Evolutionary conservation across 2,113 vertebrate species (phyloP).

Genomic region (Crocuta crocuta): DNA sequence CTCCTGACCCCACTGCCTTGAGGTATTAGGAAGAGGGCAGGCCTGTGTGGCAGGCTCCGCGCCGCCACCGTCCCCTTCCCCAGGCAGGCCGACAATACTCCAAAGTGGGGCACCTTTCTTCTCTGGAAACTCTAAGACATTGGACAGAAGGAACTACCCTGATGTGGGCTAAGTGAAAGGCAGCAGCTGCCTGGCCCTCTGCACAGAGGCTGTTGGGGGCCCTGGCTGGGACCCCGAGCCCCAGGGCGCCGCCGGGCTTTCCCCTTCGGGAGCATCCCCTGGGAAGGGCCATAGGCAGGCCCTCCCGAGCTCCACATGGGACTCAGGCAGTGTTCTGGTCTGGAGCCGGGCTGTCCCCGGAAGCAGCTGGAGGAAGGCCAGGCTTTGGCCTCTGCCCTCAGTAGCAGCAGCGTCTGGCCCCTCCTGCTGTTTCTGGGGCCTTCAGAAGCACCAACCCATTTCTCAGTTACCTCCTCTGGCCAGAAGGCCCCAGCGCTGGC

Average conservation of each 20-base stretch:
- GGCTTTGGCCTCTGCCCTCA: background rate
- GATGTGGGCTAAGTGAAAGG: background rate
- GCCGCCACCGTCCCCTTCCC: background rate
- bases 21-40: conserved; percentile 27
- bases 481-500: conserved; percentile 30
- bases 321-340: background rate
- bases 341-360: background rate
- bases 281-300: background rate
- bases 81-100: conserved; percentile 73
- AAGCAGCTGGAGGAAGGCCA: background rate
- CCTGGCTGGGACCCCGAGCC: background rate
- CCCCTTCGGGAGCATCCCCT: background rate
- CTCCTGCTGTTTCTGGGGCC: background rate
- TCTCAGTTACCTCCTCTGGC: conserved; percentile 79
- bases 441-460: background rate
- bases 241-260: background rate
- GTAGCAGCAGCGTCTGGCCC: background rate
- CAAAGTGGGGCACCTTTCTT: background rate
- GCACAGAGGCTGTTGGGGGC: background rate
- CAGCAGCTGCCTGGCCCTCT: background rate
- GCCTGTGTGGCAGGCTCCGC: background rate
- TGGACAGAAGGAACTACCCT: background rate
- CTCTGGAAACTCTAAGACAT: conserved; percentile 23
- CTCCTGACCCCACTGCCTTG: conserved; percentile 40
- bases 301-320: background rate